phyloP scores from a whole-genome alignment of 2,797 vertebrate genomes.

The Erithacus rubecula region DNA sequence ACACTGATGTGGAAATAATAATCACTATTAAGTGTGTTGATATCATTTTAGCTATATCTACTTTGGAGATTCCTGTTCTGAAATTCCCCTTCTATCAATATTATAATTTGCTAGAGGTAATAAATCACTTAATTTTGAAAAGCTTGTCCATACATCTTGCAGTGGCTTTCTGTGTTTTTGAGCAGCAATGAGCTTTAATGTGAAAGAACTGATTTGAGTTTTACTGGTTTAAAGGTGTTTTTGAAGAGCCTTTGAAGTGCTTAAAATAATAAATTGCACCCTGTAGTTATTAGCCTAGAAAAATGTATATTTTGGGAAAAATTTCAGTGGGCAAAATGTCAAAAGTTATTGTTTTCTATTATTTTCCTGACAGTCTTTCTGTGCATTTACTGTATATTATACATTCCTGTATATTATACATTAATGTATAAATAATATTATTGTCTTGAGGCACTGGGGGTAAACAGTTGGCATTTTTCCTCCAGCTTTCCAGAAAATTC shows the following conservation, averaged over 20 bases:
- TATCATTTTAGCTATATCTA: neutral
- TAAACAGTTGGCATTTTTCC: neutral
- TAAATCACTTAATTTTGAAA: neutral
- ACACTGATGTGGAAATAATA: neutral
- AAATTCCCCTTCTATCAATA: neutral
- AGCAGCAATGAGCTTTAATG: slow-evolving; percentile 1
- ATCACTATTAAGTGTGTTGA: neutral
- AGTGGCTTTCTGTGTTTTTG: neutral
- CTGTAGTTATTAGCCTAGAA: slow-evolving; percentile 56
- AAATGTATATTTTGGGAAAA: slow-evolving; percentile 31
- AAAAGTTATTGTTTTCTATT: neutral
- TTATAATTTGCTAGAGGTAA: neutral
- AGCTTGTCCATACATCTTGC: neutral
- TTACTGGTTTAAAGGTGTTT: slow-evolving; percentile 1
- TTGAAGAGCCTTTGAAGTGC: slow-evolving; percentile 56
- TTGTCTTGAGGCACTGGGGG: neutral
- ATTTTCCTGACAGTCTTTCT: neutral
- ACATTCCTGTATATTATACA: neutral
- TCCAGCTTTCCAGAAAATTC: neutral
- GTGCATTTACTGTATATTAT: neutral
- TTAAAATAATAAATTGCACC: slow-evolving; percentile 35
- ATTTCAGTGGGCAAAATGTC: neutral
- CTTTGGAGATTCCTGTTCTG: neutral
- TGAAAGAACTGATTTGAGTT: neutral
- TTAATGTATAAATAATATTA: neutral